Evolutionary conservation across 1,140 invertebrate species (phyloP).

Genomic region (Cephus cinctus): DNA sequence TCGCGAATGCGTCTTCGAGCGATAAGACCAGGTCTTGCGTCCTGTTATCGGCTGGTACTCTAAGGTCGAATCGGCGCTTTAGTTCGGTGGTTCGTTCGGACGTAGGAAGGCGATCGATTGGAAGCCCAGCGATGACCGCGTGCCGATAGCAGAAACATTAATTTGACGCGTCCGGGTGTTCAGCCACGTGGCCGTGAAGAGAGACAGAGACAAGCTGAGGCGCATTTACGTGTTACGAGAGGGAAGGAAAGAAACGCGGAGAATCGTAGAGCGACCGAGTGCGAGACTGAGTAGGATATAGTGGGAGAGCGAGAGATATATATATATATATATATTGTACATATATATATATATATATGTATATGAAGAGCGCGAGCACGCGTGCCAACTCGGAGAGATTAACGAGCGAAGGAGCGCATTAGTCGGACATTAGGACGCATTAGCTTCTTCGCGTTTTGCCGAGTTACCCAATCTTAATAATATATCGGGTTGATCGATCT

Average conservation of each 20-base stretch:
- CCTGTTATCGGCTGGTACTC: not conserved
- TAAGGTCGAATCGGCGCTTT: not conserved
- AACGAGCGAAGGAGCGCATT: conserved; percentile 8
- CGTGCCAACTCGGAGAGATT: not conserved
- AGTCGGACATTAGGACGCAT: not conserved
- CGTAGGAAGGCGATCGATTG: too few relatives aligned
- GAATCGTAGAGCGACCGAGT: too few relatives aligned
- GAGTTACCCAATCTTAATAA: not conserved
- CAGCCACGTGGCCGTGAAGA: not conserved
- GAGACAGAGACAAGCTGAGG: not conserved
- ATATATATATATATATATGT: not conserved
- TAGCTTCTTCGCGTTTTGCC: not conserved
- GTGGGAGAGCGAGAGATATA: too few relatives aligned
- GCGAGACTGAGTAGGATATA: too few relatives aligned
- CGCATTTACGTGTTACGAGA: too few relatives aligned
- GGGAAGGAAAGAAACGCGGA: too few relatives aligned
- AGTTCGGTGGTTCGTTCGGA: not conserved
- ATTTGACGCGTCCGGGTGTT: not conserved
- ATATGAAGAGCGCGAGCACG: not conserved
- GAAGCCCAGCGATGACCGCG: too few relatives aligned
- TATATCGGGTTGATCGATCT: too few relatives aligned
- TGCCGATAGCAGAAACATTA: not conserved
- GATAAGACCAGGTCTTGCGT: not conserved
- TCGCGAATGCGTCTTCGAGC: not conserved
- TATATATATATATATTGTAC: not conserved